These are phyloP conservation scores for Pseudobourletiella spinata DNA, from an alignment of 1,140 invertebrate genomes.

Conservation along the genomic window DNA sequence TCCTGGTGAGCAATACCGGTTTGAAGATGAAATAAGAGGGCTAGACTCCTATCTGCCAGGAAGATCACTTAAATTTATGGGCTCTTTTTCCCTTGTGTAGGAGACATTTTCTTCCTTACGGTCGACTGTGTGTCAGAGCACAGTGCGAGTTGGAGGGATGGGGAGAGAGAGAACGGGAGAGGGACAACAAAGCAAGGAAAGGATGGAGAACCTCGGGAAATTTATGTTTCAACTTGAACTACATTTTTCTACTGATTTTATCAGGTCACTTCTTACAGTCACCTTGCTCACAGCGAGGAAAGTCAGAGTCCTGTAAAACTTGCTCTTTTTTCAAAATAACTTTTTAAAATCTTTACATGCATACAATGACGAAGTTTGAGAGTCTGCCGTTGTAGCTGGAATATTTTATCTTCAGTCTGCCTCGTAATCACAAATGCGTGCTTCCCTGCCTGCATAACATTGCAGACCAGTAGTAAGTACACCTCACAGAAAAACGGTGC, in stretches of 20 bases:
- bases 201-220: not conserved
- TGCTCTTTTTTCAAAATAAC: not conserved
- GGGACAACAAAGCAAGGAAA: not conserved
- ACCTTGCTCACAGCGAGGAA: not conserved
- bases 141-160: no score
- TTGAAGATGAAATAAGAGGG: conserved; percentile 30
- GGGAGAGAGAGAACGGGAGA: no score
- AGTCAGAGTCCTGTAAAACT: not conserved
- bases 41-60: conserved; percentile 23
- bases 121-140: not conserved
- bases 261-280: conserved; percentile 25
- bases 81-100: conserved; percentile 15
- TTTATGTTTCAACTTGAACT: conserved; percentile 25
- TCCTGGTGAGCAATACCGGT: conserved; percentile 30
- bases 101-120: conserved; percentile 2
- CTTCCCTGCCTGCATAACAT: no score
- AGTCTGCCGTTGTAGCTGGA: not conserved
- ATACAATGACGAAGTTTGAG: not conserved
- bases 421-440: not conserved
- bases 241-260: conserved; percentile 31
- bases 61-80: conserved; percentile 32
- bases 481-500: not conserved
- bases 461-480: not conserved
- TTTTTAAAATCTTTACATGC: not conserved
- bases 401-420: not conserved